Evolutionary conservation across 2,888 invertebrate genomes (phyloP), one percentile per base, ranked within the genome.

Genomic region (Yponomeuta malinellus): DNA sequence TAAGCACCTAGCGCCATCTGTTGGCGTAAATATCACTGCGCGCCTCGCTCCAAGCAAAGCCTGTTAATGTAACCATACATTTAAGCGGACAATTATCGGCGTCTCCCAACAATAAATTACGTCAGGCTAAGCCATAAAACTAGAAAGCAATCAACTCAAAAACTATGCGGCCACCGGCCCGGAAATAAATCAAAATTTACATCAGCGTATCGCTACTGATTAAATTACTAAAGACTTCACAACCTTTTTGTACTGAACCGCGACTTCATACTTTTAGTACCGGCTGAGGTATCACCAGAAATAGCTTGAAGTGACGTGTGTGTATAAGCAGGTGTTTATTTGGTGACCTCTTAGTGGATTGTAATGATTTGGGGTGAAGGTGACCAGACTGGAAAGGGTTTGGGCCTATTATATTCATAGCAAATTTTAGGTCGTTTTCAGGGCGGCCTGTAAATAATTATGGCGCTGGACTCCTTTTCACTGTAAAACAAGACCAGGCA

Each of bases 141-240:
- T 86, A 86, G 78, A 82, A 80, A 81, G 81, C 81, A 81, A 84
- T 85, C 83, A 82, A 77, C 79, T 85, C 87, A 87, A 87, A 87
- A 88, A 85, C 83, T 85, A 83, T 78, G 81, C 81, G 78, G 33
- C 33, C 33, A 79, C 79, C 79, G 79, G 81, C 81, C 77, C 31
- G 68, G 70, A 37, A 76, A 83, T 88, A 87, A 88, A 87, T 88
- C 87, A 88, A 80, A 81, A 78, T 79, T 82, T 80, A 84, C 84
- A 70, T 31, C 69, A 37, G 37, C 37, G 68, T 37, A 59, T 59
- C 52, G 52, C 52, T 59, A 59, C 52, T 59, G 52, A 59, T 65
- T 31, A 65, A 29, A 65, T 65, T 29, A 33, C 65, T 65, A 31
- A 1, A 33, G 65, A 65, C 33, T 0, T 65, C n/a, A 10, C 33